Base-by-base conservation (phyloP, 2,888 invertebrate genomes). In the Tigriopus californicus region DNA sequence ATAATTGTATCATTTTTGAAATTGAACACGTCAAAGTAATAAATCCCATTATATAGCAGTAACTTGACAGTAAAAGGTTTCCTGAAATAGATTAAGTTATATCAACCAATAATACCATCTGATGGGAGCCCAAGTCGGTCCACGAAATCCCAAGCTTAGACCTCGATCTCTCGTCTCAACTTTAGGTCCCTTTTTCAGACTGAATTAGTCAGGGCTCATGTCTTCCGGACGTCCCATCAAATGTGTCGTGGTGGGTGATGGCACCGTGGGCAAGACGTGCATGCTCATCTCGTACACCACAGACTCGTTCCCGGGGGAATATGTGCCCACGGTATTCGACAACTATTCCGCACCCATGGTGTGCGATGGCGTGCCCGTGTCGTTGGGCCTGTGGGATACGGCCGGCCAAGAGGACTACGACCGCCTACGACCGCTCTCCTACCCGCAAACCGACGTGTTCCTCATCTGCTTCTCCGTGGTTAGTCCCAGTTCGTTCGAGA, bases 301-400 rank as follows among this genome's bases (percentile, higher is more conserved):
- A 20, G 76, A 77, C 67, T 74, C 74, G 61, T 78, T 78, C 65
- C 77, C 77, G 25, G 75, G 75, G 52, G 77, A 78, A 71, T 78
- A 78, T 69, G 76, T 78, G 51, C 77, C 77, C 24, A 77, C 77
- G 59, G 76, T 77, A 75, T 97, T 97, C 76, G 97, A 97, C 74
- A 97, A 97, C 75, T 97, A 97, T 72, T 95, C 95, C 49, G 94
- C 95, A 53, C 94, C 94, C 53, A 91, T 97, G 90, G 91, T 91
- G 66, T 94, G 95, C 61, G 97, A 97, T 75, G 90, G 92, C 64
- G 90, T 94, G 66, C 89, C 92, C 63, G 95, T 97, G 13, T 92
- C 91, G 67, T 74, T 97, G 66, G 95, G 95, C 15, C 76, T 97
- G 55, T 97, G 97, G 97, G 97, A 97, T 74, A 97, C 95, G 4